Evolutionary conservation across 2,797 vertebrate genomes (phyloP), one percentile per base, ranked within the genome.

Genomic region (Salarias fasciatus): DNA sequence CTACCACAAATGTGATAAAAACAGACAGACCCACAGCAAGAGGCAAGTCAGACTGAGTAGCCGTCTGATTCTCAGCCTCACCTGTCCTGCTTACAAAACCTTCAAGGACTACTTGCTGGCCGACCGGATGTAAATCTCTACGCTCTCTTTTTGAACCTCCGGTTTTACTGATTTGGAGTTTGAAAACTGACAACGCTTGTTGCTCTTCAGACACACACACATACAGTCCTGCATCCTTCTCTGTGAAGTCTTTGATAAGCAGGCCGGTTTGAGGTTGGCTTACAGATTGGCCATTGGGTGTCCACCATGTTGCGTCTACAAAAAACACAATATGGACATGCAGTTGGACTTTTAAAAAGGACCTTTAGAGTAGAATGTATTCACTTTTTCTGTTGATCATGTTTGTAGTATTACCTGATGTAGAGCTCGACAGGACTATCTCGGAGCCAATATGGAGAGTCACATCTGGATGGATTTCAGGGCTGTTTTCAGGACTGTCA

Each of bases 21-120:
- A 99, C 91, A 0, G 96, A 95, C 47, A 98, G 91, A 74, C 92
- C 93, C 37, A 97, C 80, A 1, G 94, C 95, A 72, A 96, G 53
- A 2, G 57, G 4, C 4, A 96, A 84, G 8, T 93, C n/a, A 38
- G 85, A 71, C 11, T 89, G 41, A 0, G 59, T 11, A 0, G 37
- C 11, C 28, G 0, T 13, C 31, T 1, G 14, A 48, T 69, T 73
- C 44, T 14, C 75, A 33, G 2, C 12, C 52, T 71, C 49, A 46
- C 2, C 18, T 0, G 7, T 50, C 13, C 38, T 41, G 4, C 58
- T 52, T 50, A 3, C 0, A 9, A 13, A 15, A 36, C 2, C 48
- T 33, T 64, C 58, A 46, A 42, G 31, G 14, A 58, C 56, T 15
- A 65, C 55, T 44, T 72, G 24, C 66, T 5, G 47, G 3, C 29